Base-by-base conservation (phyloP, 2,113 vertebrate genomes). In the Phalacrocorax carbo region DNA sequence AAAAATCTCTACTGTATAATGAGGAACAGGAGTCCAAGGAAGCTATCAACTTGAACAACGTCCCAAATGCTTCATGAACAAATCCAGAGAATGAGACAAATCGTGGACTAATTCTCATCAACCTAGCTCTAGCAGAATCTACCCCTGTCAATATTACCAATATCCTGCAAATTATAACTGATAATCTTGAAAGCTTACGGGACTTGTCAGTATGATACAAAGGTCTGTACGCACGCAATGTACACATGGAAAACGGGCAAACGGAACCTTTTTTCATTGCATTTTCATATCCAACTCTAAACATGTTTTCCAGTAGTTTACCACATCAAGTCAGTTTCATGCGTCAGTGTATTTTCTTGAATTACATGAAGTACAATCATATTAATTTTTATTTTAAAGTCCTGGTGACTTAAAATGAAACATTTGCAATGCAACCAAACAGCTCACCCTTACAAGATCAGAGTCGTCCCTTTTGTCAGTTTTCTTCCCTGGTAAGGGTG, bases 381-480 rank as follows among this genome's bases (percentile, higher is more conserved):
- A 40, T 30, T 22, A 30, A 27, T 82, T 76, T 93, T 76, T 68
- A 71, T 58, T 78, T 58, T 76, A 52, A 88, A 13, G 4, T 80
- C 48, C 5, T 55, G 16, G n/a, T 91, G 62, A 80, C 36, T 82
- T 81, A 55, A 86, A 77, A 62, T 54, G 22, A 93, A 71, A 48
- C 30, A 72, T 81, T 22, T 69, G 90, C 76, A 69, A 85, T 15
- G 49, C 72, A 96, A 76, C 42, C 77, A 93, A 95, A 61, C 34
- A 95, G 96, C 97, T 98, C 98, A 98, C 98, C 97, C 98, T 98
- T 98, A 98, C 98, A 98, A 98, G 98, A 90, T 98, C 98, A 97
- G 98, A 97, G 97, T 99, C 98, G 61, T 99, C 98, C 92, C 98
- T 98, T 96, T 98, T 98, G 96, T 98, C 98, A 94, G 97, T 97